Base-by-base conservation (phyloP, 2,888 invertebrate genomes). In the Noctua pronuba region DNA sequence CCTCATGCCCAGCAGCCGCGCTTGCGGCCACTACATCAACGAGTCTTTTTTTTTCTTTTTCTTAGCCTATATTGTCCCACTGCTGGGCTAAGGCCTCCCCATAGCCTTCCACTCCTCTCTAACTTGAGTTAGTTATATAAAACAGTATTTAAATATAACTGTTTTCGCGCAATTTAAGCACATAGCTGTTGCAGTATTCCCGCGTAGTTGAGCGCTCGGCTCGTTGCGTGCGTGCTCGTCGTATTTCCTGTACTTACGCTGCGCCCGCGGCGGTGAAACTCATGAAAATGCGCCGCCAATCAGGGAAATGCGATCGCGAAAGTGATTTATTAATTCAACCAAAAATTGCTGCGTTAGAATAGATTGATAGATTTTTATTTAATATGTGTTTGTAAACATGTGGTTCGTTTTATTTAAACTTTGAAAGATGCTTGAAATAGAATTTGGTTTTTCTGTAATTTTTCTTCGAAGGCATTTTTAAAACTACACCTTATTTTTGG, bases 271-370 rank as follows among this genome's bases (percentile, higher is more conserved):
- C 91, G 92, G 96, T 95, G 96, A 96, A 96, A 96, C 94, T 95
- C 91, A 94, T 95, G 93, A 96, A 95, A 95, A 95, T 94, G 91
- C 92, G 90, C 91, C 82, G 77, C 84, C 92, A 90, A 93, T 93
- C 94, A 94, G 94, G 95, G 93, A 95, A 96, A 94, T 92, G 90
- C 86, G 89, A 90, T 81, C 90, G 95, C 91, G 96, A 96, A 96
- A 96, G 96, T 95, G 95, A 95, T 95, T 96, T 95, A 95, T 94
- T 94, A 93, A 94, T 90, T 92, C 91, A 93, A 93, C 94, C 90
- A 94, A 95, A 95, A 93, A 93, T 91, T 79, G 75, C 83, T 86
- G 84, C 88, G 73, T 82, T 80, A 77, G 44, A 82, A 73, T 75
- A 70, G 67, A 75, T 79, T 66, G 71, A 79, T 65, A 62, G 74